These are phyloP conservation scores for Sitobion miscanthi DNA, from an alignment of 1,140 invertebrate species.

Conservation along the genomic window DNA sequence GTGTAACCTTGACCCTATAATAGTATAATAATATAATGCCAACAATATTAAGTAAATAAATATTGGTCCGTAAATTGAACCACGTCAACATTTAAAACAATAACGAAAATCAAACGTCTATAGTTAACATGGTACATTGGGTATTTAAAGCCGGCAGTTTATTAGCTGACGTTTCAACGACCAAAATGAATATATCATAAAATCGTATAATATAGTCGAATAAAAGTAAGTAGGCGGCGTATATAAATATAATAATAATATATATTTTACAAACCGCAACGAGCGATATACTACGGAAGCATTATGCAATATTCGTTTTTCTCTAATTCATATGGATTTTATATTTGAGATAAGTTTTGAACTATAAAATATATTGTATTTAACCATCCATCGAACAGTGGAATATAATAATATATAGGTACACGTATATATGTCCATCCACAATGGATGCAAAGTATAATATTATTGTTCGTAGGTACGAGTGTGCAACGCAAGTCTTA, in stretches of 20 bases:
- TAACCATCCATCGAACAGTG: neutral
- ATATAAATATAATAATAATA: neutral
- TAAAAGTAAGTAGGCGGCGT: neutral
- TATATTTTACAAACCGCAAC: neutral
- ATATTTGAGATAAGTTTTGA: neutral
- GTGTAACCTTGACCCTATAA: slow-evolving; percentile 30
- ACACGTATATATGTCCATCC: no score
- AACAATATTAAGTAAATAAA: neutral
- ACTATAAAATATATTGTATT: neutral
- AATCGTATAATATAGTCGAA: neutral
- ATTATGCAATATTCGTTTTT: no score
- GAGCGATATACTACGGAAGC: neutral
- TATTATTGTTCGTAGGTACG: neutral
- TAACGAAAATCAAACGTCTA: neutral
- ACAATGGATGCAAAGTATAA: neutral
- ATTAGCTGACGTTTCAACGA: no score
- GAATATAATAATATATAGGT: neutral
- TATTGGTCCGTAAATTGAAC: neutral
- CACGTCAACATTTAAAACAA: neutral
- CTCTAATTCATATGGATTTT: neutral
- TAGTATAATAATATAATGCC: neutral
- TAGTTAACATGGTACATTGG: neutral
- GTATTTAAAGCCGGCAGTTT: neutral
- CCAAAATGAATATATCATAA: neutral
- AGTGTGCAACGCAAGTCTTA: neutral